Evolutionary conservation across 2,113 vertebrate genomes (phyloP).

Genomic region (Melanocharis versteri): DNA sequence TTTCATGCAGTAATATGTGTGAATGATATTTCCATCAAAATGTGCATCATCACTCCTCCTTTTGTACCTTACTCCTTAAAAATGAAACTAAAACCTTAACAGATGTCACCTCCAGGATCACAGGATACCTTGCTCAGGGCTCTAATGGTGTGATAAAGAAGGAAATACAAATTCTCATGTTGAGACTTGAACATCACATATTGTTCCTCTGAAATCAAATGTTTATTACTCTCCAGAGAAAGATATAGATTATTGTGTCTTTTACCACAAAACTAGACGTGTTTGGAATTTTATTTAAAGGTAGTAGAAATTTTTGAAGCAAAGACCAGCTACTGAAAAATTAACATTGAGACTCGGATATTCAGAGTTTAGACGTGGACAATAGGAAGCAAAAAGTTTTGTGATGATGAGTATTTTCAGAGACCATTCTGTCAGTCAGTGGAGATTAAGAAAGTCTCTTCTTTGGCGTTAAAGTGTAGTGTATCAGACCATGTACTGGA

Average conservation of each 20-base stretch:
- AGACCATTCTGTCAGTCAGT: background rate
- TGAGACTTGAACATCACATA: background rate
- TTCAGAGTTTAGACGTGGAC: background rate
- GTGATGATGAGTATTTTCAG: background rate
- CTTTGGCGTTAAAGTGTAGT: background rate
- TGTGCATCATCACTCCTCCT: background rate
- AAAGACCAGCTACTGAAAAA: background rate
- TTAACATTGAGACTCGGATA: background rate
- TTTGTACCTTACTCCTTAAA: background rate
- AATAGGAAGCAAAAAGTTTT: background rate
- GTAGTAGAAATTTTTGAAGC: background rate
- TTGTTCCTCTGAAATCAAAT: background rate
- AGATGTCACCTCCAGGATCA: background rate
- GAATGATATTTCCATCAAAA: constrained; percentile 4
- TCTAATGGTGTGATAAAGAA: background rate
- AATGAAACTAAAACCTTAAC: background rate
- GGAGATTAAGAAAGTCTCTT: background rate
- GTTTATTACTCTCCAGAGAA: background rate
- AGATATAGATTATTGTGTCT: background rate
- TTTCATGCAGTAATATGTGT: background rate
- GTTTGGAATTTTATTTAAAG: constrained; percentile 15
- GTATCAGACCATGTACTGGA: background rate
- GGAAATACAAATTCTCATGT: background rate
- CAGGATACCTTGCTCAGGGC: background rate
- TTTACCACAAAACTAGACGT: background rate